Evolutionary conservation across 2,888 invertebrate genomes (phyloP), one percentile per base, ranked within the genome.

Genomic region (Hermaeophaga mercurialis): DNA sequence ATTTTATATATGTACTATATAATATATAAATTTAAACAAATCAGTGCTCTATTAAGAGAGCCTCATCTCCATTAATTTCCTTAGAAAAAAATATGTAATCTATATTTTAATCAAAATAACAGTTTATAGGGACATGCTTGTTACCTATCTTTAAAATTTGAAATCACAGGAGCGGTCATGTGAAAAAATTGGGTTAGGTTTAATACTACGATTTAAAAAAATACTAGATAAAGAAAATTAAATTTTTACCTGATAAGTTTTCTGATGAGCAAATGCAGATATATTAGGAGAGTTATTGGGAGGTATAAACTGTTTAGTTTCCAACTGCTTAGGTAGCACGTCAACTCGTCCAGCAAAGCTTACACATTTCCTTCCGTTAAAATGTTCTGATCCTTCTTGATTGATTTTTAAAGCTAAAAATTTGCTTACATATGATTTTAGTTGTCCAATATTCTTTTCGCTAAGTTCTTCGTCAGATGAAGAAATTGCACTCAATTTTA

Each of bases 271-370:
- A 72, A 86, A 81, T 53, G 83, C 81, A 43, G 88, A 87, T 63
- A 88, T 86, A 76, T 88, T 88, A 43, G 89, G 88, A 36, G 89
- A 89, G 75, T 89, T 89, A 61, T 88, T 89, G 57, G 89, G 89
- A 58, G 88, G 87, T 34, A 82, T 79, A 67, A 69, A 69, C 36
- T 73, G 72, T 54, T 70, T 72, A 11, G 12, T 54, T 22, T 82
- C 77, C 62, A 81, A 80, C 64, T 82, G 81, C 71, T 80, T 81
- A 64, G 80, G 80, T 75, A 80, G 81, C 65, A 78, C 77, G 72
- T 76, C 81, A 66, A 79, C 81, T 74, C 83, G 85, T 74, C 83
- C 85, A 44, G 89, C 89, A 76, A 90, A 90, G 77, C 89, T 90
- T 61, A 90, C 90, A 63, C 86, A 86, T 75, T 90, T 90, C 69